Conservation (phyloP, 2,888 invertebrate species). For the Aethes cnicana region DNA sequence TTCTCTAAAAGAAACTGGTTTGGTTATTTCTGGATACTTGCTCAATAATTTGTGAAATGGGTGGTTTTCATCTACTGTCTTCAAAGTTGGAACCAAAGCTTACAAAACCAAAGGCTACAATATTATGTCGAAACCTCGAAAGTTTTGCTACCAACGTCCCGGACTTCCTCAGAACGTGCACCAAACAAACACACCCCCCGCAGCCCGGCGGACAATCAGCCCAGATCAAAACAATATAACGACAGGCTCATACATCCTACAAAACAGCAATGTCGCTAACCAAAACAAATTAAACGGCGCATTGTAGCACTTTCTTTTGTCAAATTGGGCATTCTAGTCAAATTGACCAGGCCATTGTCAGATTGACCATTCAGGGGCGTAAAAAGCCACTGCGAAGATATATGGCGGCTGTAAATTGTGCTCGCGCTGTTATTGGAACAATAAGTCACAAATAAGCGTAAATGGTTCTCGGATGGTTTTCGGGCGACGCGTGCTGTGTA, state of each 20-base stretch:
- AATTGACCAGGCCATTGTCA: conserved; percentile 54
- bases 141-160: conserved; percentile 12
- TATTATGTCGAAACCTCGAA: not conserved
- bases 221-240: conserved; percentile 62
- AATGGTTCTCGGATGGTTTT: conserved; percentile 5
- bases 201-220: conserved; percentile 27
- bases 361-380: conserved; percentile 70
- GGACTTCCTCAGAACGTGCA: conserved; percentile 6
- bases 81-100: no score
- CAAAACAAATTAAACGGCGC: conserved; percentile 75
- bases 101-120: no score
- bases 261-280: conserved; percentile 62
- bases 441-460: not conserved
- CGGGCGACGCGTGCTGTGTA: conserved; percentile 11
- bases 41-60: no score
- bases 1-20: no score
- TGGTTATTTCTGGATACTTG: no score
- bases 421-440: conserved; percentile 37
- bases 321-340: conserved; percentile 37
- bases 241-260: conserved; percentile 31
- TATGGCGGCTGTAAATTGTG: conserved; percentile 66
- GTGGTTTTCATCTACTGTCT: no score
- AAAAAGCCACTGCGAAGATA: conserved; percentile 52
- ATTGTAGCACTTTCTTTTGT: conserved; percentile 41
- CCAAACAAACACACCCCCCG: conserved; percentile 12